Evolutionary conservation across 2,888 invertebrate genomes (phyloP).

Genomic region (Nasonia oneida): DNA sequence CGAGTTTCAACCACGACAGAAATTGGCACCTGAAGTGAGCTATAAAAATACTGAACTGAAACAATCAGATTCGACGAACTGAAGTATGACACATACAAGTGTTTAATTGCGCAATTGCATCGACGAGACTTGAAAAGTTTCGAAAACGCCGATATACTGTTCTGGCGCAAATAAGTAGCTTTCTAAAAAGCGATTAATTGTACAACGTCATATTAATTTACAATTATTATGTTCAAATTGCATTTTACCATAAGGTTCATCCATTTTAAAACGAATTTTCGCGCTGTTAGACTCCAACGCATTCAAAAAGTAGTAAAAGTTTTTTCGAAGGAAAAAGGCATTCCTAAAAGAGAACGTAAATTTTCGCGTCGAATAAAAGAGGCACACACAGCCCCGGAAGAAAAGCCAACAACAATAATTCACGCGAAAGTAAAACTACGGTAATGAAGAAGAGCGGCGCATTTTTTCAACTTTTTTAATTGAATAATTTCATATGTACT

Average conservation of each 20-base stretch:
- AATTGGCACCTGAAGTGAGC: constrained; percentile 12
- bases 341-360: background rate
- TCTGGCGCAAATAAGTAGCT: no score
- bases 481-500: constrained; percentile 38
- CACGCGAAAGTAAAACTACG: constrained; percentile 26
- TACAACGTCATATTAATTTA: background rate
- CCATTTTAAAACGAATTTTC: background rate
- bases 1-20: constrained; percentile 7
- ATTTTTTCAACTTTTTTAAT: constrained; percentile 45
- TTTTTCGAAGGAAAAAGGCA: background rate
- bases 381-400: background rate
- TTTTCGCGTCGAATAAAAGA: background rate
- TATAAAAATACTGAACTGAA: background rate
- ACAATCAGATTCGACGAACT: constrained; percentile 6
- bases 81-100: background rate
- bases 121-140: no score
- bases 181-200: no score
- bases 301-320: background rate
- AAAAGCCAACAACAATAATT: constrained; percentile 6
- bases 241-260: background rate
- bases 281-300: background rate
- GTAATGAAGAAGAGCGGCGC: constrained; percentile 19
- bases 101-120: no score
- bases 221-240: background rate
- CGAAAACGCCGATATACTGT: no score